Conservation (phyloP, 1,140 invertebrate genomes). For the Cydia fagiglandana region DNA sequence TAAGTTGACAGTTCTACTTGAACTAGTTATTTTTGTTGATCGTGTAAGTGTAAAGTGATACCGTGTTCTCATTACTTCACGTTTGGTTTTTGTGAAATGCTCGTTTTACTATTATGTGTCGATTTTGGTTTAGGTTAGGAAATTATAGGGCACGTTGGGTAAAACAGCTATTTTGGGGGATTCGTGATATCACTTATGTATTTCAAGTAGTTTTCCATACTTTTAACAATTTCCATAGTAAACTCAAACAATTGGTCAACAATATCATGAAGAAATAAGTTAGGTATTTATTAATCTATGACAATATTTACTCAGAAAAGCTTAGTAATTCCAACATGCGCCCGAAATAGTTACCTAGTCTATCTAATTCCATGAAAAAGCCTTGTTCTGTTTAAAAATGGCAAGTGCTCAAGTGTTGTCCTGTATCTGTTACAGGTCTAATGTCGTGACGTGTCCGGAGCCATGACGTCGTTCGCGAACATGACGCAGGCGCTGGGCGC, state of each 20-base stretch:
- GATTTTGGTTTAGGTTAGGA: not conserved
- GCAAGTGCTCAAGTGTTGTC: not conserved
- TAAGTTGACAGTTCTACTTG: conserved; percentile 19
- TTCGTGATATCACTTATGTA: not conserved
- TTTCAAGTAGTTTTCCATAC: not conserved
- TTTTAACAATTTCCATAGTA: too few relatives aligned
- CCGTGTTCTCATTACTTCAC: conserved; percentile 4
- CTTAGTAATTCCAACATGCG: too few relatives aligned
- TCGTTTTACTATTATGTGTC: conserved; percentile 2
- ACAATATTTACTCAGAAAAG: too few relatives aligned
- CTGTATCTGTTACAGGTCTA: conserved; percentile 55
- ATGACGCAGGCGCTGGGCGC: conserved; percentile 62
- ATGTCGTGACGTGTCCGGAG: conserved; percentile 56
- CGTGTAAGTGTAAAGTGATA: conserved; percentile 22
- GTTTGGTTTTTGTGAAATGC: not conserved
- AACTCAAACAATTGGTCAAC: too few relatives aligned
- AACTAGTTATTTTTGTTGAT: conserved; percentile 16
- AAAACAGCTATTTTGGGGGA: not conserved
- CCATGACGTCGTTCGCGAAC: conserved; percentile 69
- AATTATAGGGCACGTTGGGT: not conserved
- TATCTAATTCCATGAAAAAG: too few relatives aligned
- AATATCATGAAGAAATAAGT: too few relatives aligned
- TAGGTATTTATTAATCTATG: too few relatives aligned
- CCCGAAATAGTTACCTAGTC: too few relatives aligned
- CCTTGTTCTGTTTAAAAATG: not conserved